phyloP scores from a whole-genome alignment of 1,140 invertebrate genomes.

The Papilio helenus region DNA sequence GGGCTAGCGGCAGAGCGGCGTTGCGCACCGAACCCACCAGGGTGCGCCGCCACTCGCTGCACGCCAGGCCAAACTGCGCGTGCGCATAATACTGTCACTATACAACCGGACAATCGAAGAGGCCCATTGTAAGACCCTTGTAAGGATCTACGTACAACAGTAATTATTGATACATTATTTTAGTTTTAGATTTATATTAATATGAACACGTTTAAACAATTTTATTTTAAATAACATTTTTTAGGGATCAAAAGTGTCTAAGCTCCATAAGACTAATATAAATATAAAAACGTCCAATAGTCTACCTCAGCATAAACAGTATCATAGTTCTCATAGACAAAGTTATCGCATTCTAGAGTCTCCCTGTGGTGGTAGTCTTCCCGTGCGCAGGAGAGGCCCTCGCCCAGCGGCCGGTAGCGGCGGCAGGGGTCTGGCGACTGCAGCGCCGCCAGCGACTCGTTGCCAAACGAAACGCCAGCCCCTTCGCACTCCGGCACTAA shows the following conservation, averaged over 20 bases:
- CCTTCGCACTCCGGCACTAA: constrained; percentile 81
- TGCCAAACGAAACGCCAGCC: constrained; percentile 44
- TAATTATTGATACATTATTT: too few species aligned
- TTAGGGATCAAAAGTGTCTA: too few species aligned
- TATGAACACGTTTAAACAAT: too few species aligned
- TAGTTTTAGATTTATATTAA: too few species aligned
- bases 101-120: too few species aligned
- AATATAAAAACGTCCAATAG: constrained; percentile 15
- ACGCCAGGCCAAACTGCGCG: constrained; percentile 68
- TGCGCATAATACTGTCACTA: neutral
- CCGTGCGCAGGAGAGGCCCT: constrained; percentile 49
- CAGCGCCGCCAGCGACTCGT: constrained; percentile 60
- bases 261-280: constrained; percentile 38
- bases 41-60: constrained; percentile 86
- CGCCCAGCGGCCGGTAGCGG: constrained; percentile 59
- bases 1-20: constrained; percentile 86
- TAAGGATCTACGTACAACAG: too few species aligned
- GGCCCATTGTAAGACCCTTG: too few species aligned
- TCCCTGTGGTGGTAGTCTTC: constrained; percentile 60
- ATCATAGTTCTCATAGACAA: constrained; percentile 79
- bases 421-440: constrained; percentile 66
- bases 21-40: constrained; percentile 88
- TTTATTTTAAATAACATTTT: neutral
- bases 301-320: constrained; percentile 78
- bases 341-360: constrained; percentile 68